A percentile compares a stretch with the other conserved stretches of the same genome.
These are phyloP conservation scores for Arctia plantaginis DNA, from an alignment of 2,888 invertebrate species.

Conservation along the genomic window DNA sequence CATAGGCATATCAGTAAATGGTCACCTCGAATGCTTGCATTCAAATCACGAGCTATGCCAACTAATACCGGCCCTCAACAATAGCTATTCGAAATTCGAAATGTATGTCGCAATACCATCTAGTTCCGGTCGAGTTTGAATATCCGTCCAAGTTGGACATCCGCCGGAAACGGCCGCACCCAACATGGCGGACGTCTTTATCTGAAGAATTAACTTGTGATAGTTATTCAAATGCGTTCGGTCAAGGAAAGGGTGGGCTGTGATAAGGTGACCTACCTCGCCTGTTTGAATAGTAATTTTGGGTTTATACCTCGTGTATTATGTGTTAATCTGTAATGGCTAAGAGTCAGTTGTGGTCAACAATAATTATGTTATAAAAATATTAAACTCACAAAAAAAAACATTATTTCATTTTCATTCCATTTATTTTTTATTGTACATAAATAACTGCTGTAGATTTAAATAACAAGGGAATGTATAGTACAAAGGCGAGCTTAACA, in stretches of 20 bases:
- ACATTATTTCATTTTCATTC: no score
- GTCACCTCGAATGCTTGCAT: conserved; percentile 20
- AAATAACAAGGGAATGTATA: no score
- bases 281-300: conserved; percentile 23
- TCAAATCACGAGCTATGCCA: conserved; percentile 41
- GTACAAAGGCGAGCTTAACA: no score
- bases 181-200: conserved; percentile 82
- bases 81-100: conserved; percentile 81
- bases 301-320: conserved; percentile 14
- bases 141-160: conserved; percentile 84
- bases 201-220: conserved; percentile 84
- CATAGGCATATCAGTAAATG: background rate
- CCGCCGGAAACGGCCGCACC: conserved; percentile 81
- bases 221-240: conserved; percentile 81
- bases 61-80: conserved; percentile 55
- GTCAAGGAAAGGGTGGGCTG: conserved; percentile 52
- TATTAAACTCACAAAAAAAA: background rate
- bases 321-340: conserved; percentile 20
- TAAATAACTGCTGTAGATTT: no score
- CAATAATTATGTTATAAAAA: background rate
- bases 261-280: conserved; percentile 47
- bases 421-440: no score
- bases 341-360: background rate
- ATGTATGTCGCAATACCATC: conserved; percentile 84
- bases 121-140: conserved; percentile 85